Percentiles rank a stretch among this genome's conserved stretches.
Conservation (phyloP, 23 tunicate species). For the Trididemnum clinides region DNA sequence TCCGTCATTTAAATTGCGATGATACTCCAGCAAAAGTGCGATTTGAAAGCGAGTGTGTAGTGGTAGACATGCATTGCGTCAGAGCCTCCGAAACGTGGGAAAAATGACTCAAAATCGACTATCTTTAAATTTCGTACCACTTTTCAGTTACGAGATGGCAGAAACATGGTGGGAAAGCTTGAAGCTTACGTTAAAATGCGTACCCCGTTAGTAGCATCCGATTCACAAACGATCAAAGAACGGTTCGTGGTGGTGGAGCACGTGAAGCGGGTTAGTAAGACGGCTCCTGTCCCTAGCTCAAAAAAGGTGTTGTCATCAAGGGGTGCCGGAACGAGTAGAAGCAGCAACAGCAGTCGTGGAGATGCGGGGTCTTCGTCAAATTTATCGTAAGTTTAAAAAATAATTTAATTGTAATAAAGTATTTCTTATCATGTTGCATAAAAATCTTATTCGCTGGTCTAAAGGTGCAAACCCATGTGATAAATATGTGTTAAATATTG, state of each 20-base stretch:
- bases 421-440: too few relatives aligned
- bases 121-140: too few relatives aligned
- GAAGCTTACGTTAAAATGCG: slow-evolving; percentile 78
- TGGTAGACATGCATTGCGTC: too few relatives aligned
- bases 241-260: slow-evolving; percentile 76
- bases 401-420: too few relatives aligned
- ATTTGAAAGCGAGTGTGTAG: too few relatives aligned
- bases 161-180: slow-evolving; percentile 63
- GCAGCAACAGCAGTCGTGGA: background rate
- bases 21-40: too few relatives aligned
- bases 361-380: background rate
- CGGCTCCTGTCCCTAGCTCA: slow-evolving; percentile 21
- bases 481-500: too few relatives aligned
- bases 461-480: too few relatives aligned
- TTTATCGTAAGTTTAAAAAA: background rate
- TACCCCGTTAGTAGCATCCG: slow-evolving; percentile 68
- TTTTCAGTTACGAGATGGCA: slow-evolving; percentile 67
- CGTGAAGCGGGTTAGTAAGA: slow-evolving; percentile 29
- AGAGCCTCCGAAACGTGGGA: too few relatives aligned
- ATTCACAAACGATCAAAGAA: slow-evolving; percentile 56
- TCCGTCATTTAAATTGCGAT: too few relatives aligned
- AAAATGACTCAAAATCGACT: too few relatives aligned
- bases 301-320: background rate
- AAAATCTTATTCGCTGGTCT: too few relatives aligned
- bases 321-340: background rate